These are phyloP conservation scores for Microctenopoma steveboyesi DNA, from an alignment of 2,797 vertebrate genomes.

Conservation along the genomic window DNA sequence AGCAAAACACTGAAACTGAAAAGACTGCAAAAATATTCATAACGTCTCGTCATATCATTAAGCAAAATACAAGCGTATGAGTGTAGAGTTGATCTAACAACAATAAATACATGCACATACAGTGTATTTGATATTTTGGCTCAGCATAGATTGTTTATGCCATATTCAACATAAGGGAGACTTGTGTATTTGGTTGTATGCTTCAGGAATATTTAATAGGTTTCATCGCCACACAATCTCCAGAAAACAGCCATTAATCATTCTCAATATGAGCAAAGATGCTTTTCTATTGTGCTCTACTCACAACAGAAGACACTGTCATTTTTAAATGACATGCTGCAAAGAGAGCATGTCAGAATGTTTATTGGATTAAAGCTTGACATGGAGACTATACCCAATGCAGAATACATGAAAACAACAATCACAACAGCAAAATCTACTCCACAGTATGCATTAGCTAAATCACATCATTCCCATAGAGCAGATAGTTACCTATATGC, in stretches of 20 bases:
- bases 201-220: slow-evolving; percentile 54
- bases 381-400: slow-evolving; percentile 73
- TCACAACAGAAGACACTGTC: slow-evolving; percentile 64
- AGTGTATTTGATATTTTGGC: too few relatives aligned
- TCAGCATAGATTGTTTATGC: background rate
- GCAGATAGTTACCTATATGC: slow-evolving; percentile 68
- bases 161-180: background rate
- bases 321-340: slow-evolving; percentile 71
- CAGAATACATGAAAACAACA: slow-evolving; percentile 76
- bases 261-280: slow-evolving; percentile 64
- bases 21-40: slow-evolving; percentile 13
- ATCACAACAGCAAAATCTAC: slow-evolving; percentile 66
- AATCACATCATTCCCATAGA: slow-evolving; percentile 38
- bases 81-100: background rate
- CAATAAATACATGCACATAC: background rate
- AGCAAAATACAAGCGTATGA: slow-evolving; percentile 5
- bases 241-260: slow-evolving; percentile 72
- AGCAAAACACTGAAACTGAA: slow-evolving; percentile 25
- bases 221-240: slow-evolving; percentile 62
- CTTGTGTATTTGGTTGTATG: slow-evolving; percentile 37
- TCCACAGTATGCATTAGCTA: slow-evolving; percentile 40
- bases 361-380: slow-evolving; percentile 84
- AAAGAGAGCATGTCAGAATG: slow-evolving; percentile 75
- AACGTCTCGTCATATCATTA: slow-evolving; percentile 8
- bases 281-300: slow-evolving; percentile 47